Base-by-base conservation (phyloP, 2,797 vertebrate genomes). In the Acomys russatus region DNA sequence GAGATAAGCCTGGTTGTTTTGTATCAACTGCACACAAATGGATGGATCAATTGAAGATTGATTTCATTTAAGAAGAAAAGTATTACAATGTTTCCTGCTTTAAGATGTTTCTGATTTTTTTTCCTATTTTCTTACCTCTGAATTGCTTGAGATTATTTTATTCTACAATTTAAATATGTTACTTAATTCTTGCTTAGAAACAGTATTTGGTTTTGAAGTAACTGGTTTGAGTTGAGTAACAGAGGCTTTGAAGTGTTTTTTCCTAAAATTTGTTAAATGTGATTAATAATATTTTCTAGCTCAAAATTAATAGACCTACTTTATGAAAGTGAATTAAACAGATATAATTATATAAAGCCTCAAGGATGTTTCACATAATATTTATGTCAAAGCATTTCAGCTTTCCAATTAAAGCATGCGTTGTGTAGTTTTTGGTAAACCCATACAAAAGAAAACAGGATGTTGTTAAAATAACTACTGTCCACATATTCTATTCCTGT, bases 1-100 rank as follows among this genome's bases (percentile, higher is more conserved):
- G 63, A 93, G 74, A 90, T 82, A 94, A 68, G 22, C 76, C 25
- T 90, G 85, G 95, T 83, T 80, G 38, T 83, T 96, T 92, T 28
- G 64, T 93, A 84, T 95, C 83, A 97, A 89, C 20, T 56, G 30
- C 22, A 82, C 33, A 95, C 64, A 87, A 89, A 91, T 33, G 44
- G 76, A 44, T 90, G 70, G 51, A 96, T 96, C 96, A 89, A 94
- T 96, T 91, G 84, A 35, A 95, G 56, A 96, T 90, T 96, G 92
- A 97, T 92, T 97, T 95, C 44, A 91, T 83, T 95, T 96, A 61
- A 70, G 56, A 38, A 12, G 12, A 63, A 95, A 87, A 80, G 74
- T 61, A 6, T 23, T 79, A 6, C 66, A 79, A 94, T 91, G 54
- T 35, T 22, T 82, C 63, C 8, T 77, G 25, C 70, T 86, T 86